Evolutionary conservation across 23 tunicate species (phyloP).

Genomic region (Clavelina lepadiformis): DNA sequence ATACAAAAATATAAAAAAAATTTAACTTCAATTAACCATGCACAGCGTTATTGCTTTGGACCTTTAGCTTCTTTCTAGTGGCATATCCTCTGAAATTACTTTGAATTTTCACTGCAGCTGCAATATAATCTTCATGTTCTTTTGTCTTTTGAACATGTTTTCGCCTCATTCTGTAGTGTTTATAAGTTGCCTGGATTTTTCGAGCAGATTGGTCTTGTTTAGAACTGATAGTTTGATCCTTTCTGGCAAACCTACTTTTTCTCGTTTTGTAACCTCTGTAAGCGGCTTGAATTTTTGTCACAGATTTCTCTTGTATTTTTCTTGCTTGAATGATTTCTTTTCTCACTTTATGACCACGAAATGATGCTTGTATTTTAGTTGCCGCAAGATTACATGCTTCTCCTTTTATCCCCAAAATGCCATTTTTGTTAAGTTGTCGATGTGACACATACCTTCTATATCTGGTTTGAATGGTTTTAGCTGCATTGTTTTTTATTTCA

Average conservation of each 20-base stretch:
- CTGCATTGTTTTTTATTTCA: no score
- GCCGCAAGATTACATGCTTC: slow-evolving; percentile 6
- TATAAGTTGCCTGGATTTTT: slow-evolving; percentile 9
- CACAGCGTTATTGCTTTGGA: no score
- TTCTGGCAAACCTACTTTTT: background rate
- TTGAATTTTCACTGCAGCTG: slow-evolving; percentile 18
- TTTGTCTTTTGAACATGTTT: slow-evolving; percentile 1
- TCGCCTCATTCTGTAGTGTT: background rate
- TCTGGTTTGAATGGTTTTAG: no score
- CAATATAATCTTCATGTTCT: background rate
- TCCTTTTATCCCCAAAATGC: background rate
- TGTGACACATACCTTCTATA: no score
- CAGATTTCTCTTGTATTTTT: slow-evolving; percentile 16
- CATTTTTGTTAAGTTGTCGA: no score
- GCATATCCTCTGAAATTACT: slow-evolving; percentile 23
- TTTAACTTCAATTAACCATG: no score
- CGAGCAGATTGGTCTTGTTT: background rate
- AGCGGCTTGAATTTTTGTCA: slow-evolving; percentile 17
- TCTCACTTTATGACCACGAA: slow-evolving; percentile 11
- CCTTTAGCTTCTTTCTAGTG: slow-evolving; percentile 2
- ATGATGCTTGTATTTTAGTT: slow-evolving; percentile 8
- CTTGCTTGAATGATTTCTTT: slow-evolving; percentile 10
- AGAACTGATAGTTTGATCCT: slow-evolving; percentile 3
- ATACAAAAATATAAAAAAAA: no score
- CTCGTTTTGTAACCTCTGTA: slow-evolving; percentile 10